phyloP scores from a whole-genome alignment of 1,140 invertebrate species.

The Bombus soroeensis region DNA sequence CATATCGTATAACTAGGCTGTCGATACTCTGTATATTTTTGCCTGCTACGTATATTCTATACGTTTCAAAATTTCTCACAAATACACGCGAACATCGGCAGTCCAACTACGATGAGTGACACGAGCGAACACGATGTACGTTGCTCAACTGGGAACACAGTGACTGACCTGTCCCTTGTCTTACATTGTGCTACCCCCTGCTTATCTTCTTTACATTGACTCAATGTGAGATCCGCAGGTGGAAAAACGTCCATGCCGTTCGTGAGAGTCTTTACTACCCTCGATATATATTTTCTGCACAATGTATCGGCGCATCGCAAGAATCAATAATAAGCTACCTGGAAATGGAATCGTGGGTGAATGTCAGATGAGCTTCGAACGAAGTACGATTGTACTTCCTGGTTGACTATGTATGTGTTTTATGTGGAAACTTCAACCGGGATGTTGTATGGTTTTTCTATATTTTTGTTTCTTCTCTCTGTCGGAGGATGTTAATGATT shows the following conservation, averaged over 20 bases:
- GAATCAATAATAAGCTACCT: not conserved
- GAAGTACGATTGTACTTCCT: not conserved
- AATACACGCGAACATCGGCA: not conserved
- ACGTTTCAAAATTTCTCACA: not conserved
- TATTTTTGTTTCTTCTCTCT: not conserved
- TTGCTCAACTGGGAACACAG: too few relatives aligned
- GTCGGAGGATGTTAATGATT: not conserved
- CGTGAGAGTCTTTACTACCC: not conserved
- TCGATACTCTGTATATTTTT: not conserved
- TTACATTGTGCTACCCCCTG: too few relatives aligned
- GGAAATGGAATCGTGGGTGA: not conserved
- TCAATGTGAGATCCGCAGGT: too few relatives aligned
- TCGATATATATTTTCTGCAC: not conserved
- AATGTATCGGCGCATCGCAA: not conserved
- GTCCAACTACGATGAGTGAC: too few relatives aligned
- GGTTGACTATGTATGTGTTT: not conserved
- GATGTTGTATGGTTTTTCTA: not conserved
- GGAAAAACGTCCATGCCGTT: not conserved
- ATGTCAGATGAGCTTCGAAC: not conserved
- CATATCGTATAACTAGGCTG: not conserved
- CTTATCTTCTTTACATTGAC: not conserved
- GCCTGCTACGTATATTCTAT: too few relatives aligned
- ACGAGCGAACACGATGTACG: too few relatives aligned
- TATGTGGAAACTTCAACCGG: not conserved
- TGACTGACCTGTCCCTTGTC: too few relatives aligned